phyloP scores from a whole-genome alignment of 1,140 invertebrate genomes.

The Harpegnathos saltator region DNA sequence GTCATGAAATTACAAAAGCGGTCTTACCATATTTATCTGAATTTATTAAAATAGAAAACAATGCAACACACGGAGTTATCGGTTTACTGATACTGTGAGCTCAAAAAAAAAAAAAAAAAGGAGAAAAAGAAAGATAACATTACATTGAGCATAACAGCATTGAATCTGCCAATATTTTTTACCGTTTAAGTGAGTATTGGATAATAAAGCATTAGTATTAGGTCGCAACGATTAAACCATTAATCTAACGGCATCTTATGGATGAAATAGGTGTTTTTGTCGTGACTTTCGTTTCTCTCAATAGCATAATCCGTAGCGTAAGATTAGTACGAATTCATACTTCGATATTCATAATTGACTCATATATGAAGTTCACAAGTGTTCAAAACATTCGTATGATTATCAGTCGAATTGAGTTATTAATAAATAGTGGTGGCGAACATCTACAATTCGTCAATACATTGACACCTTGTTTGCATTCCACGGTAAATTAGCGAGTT shows the following conservation, averaged over 20 bases:
- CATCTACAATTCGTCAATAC: conserved; percentile 47
- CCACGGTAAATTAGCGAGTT: conserved; percentile 65
- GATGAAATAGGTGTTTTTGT: conserved; percentile 40
- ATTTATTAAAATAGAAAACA: conserved; percentile 13
- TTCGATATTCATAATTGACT: conserved; percentile 51
- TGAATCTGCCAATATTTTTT: conserved; percentile 75
- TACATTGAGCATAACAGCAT: conserved; percentile 69
- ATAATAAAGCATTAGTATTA: conserved; percentile 68
- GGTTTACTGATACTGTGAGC: conserved; percentile 63
- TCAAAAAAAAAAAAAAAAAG: conserved; percentile 56
- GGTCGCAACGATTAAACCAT: conserved; percentile 47
- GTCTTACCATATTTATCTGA: too few species aligned
- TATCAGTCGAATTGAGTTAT: conserved; percentile 46
- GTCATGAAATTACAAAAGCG: not conserved
- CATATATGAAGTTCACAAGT: conserved; percentile 36
- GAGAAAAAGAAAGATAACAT: conserved; percentile 47
- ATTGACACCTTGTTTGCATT: conserved; percentile 70
- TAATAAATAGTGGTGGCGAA: conserved; percentile 33
- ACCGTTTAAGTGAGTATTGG: conserved; percentile 63
- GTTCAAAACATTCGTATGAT: conserved; percentile 49
- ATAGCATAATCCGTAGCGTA: conserved; percentile 66
- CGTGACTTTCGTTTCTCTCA: conserved; percentile 55
- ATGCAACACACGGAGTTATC: conserved; percentile 57
- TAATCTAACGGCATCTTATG: conserved; percentile 55
- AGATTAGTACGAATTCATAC: conserved; percentile 59